Percentiles rank a stretch among this genome's conserved stretches.
Evolutionary conservation across 2,888 invertebrate species (phyloP).

Genomic region (Brenthis daphne): DNA sequence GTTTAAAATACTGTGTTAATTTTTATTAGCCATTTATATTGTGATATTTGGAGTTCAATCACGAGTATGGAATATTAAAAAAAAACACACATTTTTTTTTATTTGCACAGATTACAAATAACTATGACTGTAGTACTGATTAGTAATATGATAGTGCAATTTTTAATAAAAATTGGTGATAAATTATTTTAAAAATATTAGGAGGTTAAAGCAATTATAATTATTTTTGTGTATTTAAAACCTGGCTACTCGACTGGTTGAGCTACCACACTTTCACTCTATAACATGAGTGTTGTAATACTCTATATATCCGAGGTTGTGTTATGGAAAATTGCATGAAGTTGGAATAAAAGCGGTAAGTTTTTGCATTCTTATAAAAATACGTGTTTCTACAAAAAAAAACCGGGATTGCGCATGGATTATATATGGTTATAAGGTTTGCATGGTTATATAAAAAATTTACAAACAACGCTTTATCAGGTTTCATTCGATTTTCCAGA

Average conservation of each 20-base stretch:
- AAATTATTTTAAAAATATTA: neutral
- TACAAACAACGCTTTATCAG: constrained; percentile 1
- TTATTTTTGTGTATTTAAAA: neutral
- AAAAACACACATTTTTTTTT: neutral
- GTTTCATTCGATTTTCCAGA: constrained; percentile 59
- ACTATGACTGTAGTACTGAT: neutral
- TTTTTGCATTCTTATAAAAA: constrained; percentile 52
- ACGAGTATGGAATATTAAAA: neutral
- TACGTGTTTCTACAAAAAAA: constrained; percentile 38
- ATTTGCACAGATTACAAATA: constrained; percentile 1
- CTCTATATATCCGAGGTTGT: constrained; percentile 67
- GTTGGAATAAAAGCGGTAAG: constrained; percentile 59
- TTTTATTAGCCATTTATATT: constrained; percentile 46
- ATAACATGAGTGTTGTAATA: constrained; percentile 46
- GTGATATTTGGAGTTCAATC: constrained; percentile 15
- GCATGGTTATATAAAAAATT: constrained; percentile 23
- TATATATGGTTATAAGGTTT: constrained; percentile 15
- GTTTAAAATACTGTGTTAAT: constrained; percentile 54
- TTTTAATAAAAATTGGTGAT: neutral
- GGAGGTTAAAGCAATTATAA: neutral
- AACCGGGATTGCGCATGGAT: constrained; percentile 35
- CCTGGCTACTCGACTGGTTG: neutral
- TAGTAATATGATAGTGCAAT: neutral
- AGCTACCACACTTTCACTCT: constrained; percentile 22
- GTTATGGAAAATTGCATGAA: constrained; percentile 77